phyloP scores from a whole-genome alignment of 1,140 invertebrate species.

The Drosophila rufa region DNA sequence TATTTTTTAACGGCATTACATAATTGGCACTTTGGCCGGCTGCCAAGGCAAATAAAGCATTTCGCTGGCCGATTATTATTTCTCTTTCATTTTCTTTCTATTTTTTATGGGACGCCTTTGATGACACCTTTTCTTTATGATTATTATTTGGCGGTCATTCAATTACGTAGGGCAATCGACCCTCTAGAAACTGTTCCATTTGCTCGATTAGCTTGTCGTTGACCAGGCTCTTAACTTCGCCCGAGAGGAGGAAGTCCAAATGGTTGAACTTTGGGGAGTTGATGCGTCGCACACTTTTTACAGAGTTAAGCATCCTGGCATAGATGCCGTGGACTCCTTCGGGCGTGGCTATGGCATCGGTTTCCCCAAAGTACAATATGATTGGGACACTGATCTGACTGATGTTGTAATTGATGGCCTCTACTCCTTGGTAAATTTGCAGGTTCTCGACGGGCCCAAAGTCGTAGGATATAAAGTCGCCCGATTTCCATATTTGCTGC shows the following conservation, averaged over 20 bases:
- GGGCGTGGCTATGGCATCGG: conserved; percentile 89
- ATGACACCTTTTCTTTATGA: conserved; percentile 42
- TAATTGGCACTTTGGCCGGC: conserved; percentile 63
- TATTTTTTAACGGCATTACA: conserved; percentile 66
- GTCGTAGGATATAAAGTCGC: conserved; percentile 77
- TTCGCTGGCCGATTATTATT: conserved; percentile 48
- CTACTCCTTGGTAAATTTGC: conserved; percentile 83
- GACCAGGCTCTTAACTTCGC: conserved; percentile 87
- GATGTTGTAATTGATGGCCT: conserved; percentile 87
- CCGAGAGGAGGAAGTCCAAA: conserved; percentile 88
- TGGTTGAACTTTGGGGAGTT: conserved; percentile 86
- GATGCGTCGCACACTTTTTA: conserved; percentile 85
- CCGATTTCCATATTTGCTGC: conserved; percentile 81
- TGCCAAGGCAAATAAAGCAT: conserved; percentile 69
- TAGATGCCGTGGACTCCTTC: conserved; percentile 87
- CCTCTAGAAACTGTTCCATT: conserved; percentile 78
- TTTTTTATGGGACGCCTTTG: conserved; percentile 59
- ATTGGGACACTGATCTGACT: conserved; percentile 87
- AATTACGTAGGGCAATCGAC: conserved; percentile 80
- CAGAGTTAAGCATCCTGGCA: conserved; percentile 75
- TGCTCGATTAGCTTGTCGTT: conserved; percentile 86
- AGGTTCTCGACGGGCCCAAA: conserved; percentile 84
- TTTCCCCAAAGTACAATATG: conserved; percentile 89
- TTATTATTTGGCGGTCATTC: conserved; percentile 58
- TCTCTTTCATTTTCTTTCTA: conserved; percentile 9